phyloP scores from a whole-genome alignment of 1,140 invertebrate species.

The Aphaenogaster floridana region DNA sequence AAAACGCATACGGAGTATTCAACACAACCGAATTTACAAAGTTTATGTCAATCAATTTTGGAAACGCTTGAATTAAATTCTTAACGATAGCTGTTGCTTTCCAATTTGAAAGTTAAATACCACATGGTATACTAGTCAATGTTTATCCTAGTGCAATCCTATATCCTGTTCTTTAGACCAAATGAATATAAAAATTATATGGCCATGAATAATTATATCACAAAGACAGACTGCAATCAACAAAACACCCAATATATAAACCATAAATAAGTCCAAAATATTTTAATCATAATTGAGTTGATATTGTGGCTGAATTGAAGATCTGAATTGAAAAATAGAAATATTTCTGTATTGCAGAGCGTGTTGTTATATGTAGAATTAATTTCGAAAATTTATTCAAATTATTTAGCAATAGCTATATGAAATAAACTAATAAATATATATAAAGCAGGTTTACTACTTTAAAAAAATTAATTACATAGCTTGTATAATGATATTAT shows the following conservation, averaged over 20 bases:
- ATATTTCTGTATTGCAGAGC: conserved; percentile 25
- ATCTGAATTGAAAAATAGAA: conserved; percentile 69
- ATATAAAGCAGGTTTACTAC: conserved; percentile 16
- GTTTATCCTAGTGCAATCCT: conserved; percentile 75
- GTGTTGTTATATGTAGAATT: conserved; percentile 44
- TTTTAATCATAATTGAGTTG: conserved; percentile 21
- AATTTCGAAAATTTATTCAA: conserved; percentile 38
- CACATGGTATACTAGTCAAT: conserved; percentile 84
- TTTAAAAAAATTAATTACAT: conserved; percentile 22
- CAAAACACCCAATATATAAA: conserved; percentile 14
- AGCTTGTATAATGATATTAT: conserved; percentile 7
- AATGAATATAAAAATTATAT: conserved; percentile 68
- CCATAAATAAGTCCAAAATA: conserved; percentile 48
- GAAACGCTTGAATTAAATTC: conserved; percentile 84
- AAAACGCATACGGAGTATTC: conserved; percentile 81
- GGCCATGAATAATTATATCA: conserved; percentile 64
- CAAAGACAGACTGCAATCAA: conserved; percentile 52
- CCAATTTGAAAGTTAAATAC: conserved; percentile 71
- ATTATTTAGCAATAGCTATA: conserved; percentile 24
- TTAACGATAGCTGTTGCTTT: conserved; percentile 76
- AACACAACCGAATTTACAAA: conserved; percentile 83
- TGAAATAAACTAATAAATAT: background rate
- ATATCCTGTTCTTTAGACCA: conserved; percentile 74
- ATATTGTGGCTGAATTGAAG: conserved; percentile 66
- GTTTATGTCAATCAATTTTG: conserved; percentile 85